Percentiles rank a stretch among this genome's conserved stretches.
Conservation (phyloP, 2,888 invertebrate species). For the Octodonta nipae region DNA sequence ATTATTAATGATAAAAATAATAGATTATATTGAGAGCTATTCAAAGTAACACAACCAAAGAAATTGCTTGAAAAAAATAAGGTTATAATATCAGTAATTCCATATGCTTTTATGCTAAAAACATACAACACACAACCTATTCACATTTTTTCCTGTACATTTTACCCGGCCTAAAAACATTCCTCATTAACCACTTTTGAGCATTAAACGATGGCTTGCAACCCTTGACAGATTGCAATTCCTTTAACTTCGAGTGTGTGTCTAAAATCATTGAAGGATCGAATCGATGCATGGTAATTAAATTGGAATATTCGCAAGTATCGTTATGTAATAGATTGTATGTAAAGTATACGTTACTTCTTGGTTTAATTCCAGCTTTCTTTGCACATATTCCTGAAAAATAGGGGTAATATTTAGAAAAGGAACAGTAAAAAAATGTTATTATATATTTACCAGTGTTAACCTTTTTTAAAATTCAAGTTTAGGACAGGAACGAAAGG, state of each 20-base stretch:
- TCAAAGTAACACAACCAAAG: too few relatives aligned
- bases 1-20: too few relatives aligned
- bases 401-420: not conserved
- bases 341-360: slow-evolving; percentile 14
- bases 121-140: too few relatives aligned
- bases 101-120: too few relatives aligned
- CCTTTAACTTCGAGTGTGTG: slow-evolving; percentile 4
- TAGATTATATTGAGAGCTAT: too few relatives aligned
- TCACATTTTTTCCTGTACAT: too few relatives aligned
- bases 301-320: slow-evolving; percentile 13
- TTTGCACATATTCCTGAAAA: slow-evolving; percentile 19
- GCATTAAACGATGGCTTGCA: slow-evolving; percentile 10
- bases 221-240: slow-evolving; percentile 7
- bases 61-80: too few relatives aligned
- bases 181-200: slow-evolving; percentile 12
- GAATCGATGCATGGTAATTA: slow-evolving; percentile 18
- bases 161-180: slow-evolving; percentile 11
- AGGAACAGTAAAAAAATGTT: too few relatives aligned
- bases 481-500: too few relatives aligned
- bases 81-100: too few relatives aligned
- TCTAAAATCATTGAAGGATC: slow-evolving; percentile 12
- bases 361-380: slow-evolving; percentile 13
- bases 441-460: too few relatives aligned
- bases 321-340: slow-evolving; percentile 11
- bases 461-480: too few relatives aligned